Evolutionary conservation across 2,888 invertebrate genomes (phyloP).

Genomic region (Sesamia inferens): DNA sequence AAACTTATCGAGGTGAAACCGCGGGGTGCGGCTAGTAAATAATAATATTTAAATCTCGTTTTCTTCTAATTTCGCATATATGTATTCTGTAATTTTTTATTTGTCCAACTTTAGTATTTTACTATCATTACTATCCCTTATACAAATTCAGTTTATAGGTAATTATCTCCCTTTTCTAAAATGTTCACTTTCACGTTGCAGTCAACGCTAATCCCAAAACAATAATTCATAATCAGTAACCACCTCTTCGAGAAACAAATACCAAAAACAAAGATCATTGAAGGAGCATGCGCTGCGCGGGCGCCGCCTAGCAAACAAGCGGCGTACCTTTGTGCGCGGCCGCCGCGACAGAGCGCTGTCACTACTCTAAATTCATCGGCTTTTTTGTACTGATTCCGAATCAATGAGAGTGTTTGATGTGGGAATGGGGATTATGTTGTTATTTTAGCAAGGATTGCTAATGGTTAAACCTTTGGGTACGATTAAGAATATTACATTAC

Average conservation of each 20-base stretch:
- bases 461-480: neutral
- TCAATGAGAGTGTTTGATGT: slow-evolving; percentile 49
- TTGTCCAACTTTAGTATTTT: neutral
- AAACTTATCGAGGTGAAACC: neutral
- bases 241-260: slow-evolving; percentile 60
- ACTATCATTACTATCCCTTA: neutral
- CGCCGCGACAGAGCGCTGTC: slow-evolving; percentile 55
- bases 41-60: too few relatives aligned
- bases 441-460: slow-evolving; percentile 30
- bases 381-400: slow-evolving; percentile 41
- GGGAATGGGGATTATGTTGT: slow-evolving; percentile 8
- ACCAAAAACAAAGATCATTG: slow-evolving; percentile 61
- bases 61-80: neutral
- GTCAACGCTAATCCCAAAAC: slow-evolving; percentile 1
- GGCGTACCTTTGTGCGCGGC: slow-evolving; percentile 54
- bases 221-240: slow-evolving; percentile 57
- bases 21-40: too few relatives aligned
- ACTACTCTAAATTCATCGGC: slow-evolving; percentile 46
- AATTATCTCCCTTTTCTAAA: neutral
- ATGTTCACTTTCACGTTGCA: neutral
- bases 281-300: slow-evolving; percentile 56
- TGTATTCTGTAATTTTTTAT: neutral
- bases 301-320: slow-evolving; percentile 62
- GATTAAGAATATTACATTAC: neutral
- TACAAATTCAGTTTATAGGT: neutral